Evolutionary conservation across 1,140 invertebrate genomes (phyloP), one percentile per base, ranked within the genome.

Genomic region (Lithobius niger): DNA sequence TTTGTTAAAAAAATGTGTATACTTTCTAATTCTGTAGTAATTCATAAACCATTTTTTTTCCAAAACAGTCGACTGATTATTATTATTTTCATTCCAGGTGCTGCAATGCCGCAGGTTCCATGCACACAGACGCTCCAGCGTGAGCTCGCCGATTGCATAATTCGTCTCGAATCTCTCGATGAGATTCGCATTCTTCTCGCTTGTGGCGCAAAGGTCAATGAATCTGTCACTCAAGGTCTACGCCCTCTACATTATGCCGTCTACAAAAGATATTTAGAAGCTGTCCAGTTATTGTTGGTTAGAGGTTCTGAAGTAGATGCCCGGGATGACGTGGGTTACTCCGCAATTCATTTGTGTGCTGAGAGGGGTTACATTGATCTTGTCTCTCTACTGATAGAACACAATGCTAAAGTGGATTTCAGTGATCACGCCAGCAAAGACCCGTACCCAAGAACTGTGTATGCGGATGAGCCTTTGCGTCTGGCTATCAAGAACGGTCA

Each of bases 211-310:
- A 88, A 88, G 70, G 82, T 82, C 57, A 76, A 77, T 56, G 69
- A 68, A 27, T 63, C 70, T 13, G 74, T 79, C 2, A 72, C 69
- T 19, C 73, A 74, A 69, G 89, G 88, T 4, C 71, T 94, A 25
- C 77, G 82, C 47, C 88, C 90, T 0, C 70, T 95, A n/a, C 90
- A 94, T 68, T 95, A 94, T 68, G 89, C 89, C 0, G 85, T 89
- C 45, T 93, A 88, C 81, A 84, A 88, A 64, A 72, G 77, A 15
- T 83, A 93, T 68, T 74, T 79, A 27, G 87, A 89, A 63, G 88
- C 87, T 0, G 83, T 85, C 0, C 77, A 82, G 42, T 69, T 88
- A 31, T 71, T 88, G 27, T 71, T 88, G 27, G 83, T 86, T 0
- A 68, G 84, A 36, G 86, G 84, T 13, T 82, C 83, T 59, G 84